phyloP scores from a whole-genome alignment of 2,113 vertebrate genomes.

The Solenodon paradoxus region DNA sequence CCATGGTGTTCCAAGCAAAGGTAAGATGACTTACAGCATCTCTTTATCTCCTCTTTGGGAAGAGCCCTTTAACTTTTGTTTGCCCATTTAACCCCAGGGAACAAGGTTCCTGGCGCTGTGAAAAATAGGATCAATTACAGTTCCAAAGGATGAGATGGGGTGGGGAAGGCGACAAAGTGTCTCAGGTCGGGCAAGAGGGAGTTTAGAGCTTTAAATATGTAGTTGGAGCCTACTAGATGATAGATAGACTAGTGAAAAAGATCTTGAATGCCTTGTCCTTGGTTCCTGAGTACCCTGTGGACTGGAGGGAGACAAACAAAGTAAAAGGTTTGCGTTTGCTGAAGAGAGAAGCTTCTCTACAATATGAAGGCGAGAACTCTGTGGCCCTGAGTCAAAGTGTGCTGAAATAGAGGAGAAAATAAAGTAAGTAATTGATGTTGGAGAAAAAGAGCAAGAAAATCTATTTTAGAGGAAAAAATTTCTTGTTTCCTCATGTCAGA shows the following conservation, averaged over 20 bases:
- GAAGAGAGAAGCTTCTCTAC: neutral
- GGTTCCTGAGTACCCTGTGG: neutral
- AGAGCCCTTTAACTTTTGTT: neutral
- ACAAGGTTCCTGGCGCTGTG: too few relatives aligned
- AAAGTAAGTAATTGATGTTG: too few relatives aligned
- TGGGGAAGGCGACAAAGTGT: fast-evolving
- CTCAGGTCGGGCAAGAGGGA: neutral
- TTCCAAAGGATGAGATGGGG: too few relatives aligned
- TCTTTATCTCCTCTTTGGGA: neutral
- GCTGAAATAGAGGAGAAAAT: neutral
- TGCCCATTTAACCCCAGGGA: neutral
- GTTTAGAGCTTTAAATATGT: too few relatives aligned
- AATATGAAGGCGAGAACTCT: too few relatives aligned
- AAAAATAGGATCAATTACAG: too few relatives aligned
- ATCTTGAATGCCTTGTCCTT: fast-evolving
- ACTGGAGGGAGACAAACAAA: too few relatives aligned
- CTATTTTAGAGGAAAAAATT: neutral
- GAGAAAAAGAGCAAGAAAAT: too few relatives aligned
- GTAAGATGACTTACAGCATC: neutral
- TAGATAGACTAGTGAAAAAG: too few relatives aligned
- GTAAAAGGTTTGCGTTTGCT: too few relatives aligned
- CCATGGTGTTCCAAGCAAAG: neutral
- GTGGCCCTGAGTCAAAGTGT: fast-evolving
- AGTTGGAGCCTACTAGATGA: too few relatives aligned
- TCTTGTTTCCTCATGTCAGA: neutral